A percentile compares a stretch with the other conserved stretches of the same genome.
Evolutionary conservation across 2,797 vertebrate genomes (phyloP).

Genomic region (Rhinoraja longicauda): DNA sequence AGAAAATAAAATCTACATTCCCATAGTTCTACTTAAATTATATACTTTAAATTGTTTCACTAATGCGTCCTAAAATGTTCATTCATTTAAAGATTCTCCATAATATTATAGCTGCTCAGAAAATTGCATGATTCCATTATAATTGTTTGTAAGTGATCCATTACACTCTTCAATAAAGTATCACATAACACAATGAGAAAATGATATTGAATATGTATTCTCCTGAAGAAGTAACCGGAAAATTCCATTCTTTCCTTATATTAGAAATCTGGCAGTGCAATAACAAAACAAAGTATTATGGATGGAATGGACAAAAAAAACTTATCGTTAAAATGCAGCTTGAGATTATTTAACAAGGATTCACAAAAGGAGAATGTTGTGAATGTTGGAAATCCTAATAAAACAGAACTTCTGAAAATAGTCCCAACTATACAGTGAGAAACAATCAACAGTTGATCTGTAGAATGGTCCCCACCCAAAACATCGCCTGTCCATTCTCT

Average conservation of each 20-base stretch:
- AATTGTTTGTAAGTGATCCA: background rate
- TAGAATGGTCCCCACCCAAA: too few species aligned
- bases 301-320: background rate
- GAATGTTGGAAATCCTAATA: too few species aligned
- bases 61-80: background rate
- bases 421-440: too few species aligned
- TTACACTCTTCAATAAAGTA: background rate
- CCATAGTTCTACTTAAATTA: background rate
- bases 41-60: background rate
- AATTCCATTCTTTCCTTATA: too few species aligned
- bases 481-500: too few species aligned
- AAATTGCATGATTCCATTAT: background rate
- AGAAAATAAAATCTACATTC: background rate
- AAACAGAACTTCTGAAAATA: too few species aligned
- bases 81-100: background rate
- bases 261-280: background rate
- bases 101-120: background rate
- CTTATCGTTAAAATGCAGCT: background rate
- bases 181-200: background rate
- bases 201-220: background rate
- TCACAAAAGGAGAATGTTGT: background rate
- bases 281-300: background rate
- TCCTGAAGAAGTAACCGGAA: background rate
- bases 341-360: background rate
- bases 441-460: too few species aligned